Base-by-base conservation (phyloP, 1,140 invertebrate genomes). In the Polypedilum vanderplanki region DNA sequence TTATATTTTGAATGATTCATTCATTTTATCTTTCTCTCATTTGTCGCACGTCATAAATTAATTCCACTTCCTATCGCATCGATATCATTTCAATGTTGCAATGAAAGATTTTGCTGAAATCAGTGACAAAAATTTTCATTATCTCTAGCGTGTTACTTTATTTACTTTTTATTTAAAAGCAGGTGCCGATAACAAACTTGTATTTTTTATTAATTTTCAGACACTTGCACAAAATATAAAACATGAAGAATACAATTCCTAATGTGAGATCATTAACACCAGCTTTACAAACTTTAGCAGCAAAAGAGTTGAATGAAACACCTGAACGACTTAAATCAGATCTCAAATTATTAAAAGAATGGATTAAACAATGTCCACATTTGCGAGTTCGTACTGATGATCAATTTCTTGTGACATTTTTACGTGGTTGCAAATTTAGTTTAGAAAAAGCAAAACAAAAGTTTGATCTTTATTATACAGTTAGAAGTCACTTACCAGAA, bases 321-420 rank as follows among this genome's bases (percentile, higher is more conserved):
- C 81, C 83, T 1, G 79, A 79, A 0, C 75, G 80, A 8, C 76
- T 82, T 10, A 74, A 73, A 7, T 77, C 81, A 17, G 83, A 85
- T 78, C 77, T 85, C 10, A 74, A 80, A 57, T 78, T 80, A 75
- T 80, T 86, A 57, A 80, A 79, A 17, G 80, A 83, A 24, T 86
- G 85, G 84, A 75, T 85, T 18, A 79, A 79, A 57, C 83, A 85
- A 78, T 83, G 84, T 75, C 81, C 82, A 1, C 83, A 85, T 78
- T 77, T 85, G 17, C 79, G 77, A 24, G 40, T 57, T 46, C 40
- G 74, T 4, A 57, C 15, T 15, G 74, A 57, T 64, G 22, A 75
- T 70, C 65, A 70, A 20, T 70, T 70, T 18, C 74, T 74, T 18
- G 20, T 22, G 41, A 74, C 74, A 20, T 41, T 41, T 7, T 22